Base-by-base conservation (phyloP, 2,888 invertebrate genomes). In the Myopa tessellatipennis region DNA sequence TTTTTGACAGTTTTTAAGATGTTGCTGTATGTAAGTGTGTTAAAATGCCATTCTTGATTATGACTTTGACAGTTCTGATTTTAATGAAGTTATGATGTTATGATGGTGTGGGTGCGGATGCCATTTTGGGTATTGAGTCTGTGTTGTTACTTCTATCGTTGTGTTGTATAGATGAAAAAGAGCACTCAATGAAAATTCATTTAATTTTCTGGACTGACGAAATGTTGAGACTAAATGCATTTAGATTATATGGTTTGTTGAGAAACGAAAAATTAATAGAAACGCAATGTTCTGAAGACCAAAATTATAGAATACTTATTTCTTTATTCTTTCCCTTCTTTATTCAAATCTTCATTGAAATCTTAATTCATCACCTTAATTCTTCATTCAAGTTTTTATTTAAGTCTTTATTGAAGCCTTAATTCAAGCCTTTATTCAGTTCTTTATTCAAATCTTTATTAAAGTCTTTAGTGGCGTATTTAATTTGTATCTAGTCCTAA, bases 1-100 rank as follows among this genome's bases (percentile, higher is more conserved):
- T 87, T 87, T 87, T 83, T 86, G 87, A 87, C 87, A 87, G 86
- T 85, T 87, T 85, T 83, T 83, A 85, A 84, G 85, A 83, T 74
- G 75, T 63, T 76, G 72, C 71, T 79, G 77, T 61, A 40, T 69
- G 78, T 75, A 67, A 79, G 45, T 77, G 79, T 79, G 83, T 45
- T 74, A 78, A 74, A 67, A 68, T 74, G 75, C 77, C 52, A 74
- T 60, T 79, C 78, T 81, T 80, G 79, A 81, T 78, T 81, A 80
- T 77, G 74, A 74, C 74, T 80, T 74, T 76, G 76, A 77, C 77
- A 77, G 69, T 78, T 78, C 72, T 79, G 79, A 79, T 74, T 78
- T 58, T 72, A 73, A 76, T 78, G 69, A 79, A 77, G 77, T 80
- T 79, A 68, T 55, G 74, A 18, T 40, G 18, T 61, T 50, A 12